phyloP scores from a whole-genome alignment of 2,797 vertebrate species.

The Myotis planiceps region DNA sequence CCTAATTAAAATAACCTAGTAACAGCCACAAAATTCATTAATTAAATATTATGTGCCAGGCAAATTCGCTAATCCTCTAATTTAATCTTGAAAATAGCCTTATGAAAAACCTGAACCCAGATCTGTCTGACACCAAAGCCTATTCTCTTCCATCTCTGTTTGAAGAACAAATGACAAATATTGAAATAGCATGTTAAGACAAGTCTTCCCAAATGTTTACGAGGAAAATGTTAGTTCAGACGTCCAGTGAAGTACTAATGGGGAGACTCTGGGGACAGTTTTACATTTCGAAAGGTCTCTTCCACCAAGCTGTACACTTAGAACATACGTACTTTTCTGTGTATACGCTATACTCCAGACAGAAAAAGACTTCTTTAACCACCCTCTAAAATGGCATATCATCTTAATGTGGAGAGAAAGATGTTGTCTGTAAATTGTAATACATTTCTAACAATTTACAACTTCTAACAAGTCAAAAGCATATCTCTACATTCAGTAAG shows the following conservation, averaged over 20 bases:
- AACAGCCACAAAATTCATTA: background rate
- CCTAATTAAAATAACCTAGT: background rate
- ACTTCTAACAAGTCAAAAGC: slow-evolving; percentile 21
- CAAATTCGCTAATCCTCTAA: background rate
- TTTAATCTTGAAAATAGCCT: background rate
- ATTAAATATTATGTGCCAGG: background rate
- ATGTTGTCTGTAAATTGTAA: background rate
- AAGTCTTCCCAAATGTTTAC: background rate
- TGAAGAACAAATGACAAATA: slow-evolving; percentile 19
- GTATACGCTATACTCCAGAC: background rate
- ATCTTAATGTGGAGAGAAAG: background rate
- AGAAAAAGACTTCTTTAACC: background rate
- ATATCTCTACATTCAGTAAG: background rate
- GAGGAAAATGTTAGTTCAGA: background rate
- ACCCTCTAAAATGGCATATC: background rate
- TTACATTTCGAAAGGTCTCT: background rate
- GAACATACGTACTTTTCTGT: background rate
- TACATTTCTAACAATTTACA: slow-evolving; percentile 2
- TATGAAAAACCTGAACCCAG: slow-evolving; percentile 43
- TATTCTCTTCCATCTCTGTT: slow-evolving; percentile 14
- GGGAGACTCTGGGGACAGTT: background rate
- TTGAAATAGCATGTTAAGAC: background rate
- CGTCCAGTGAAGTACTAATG: background rate
- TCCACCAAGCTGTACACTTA: background rate
- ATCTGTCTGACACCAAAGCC: slow-evolving; percentile 3